Evolutionary conservation across 2,888 invertebrate genomes (phyloP), one percentile per base, ranked within the genome.

Genomic region (Morpho deidamia): DNA sequence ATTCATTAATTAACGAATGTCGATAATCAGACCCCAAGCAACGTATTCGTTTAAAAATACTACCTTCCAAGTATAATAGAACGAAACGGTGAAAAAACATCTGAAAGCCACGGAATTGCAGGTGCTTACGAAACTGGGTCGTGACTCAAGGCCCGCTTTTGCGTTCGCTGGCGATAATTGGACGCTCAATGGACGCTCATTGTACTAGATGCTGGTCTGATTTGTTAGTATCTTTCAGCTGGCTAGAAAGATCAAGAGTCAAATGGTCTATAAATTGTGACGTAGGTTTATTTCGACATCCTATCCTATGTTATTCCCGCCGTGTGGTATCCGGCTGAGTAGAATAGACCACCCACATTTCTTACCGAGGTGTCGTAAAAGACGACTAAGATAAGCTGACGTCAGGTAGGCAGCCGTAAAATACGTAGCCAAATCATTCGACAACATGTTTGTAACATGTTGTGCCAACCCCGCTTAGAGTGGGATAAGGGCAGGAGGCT

Each of bases 181-280:
- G 60, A 62, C 44, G 64, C 70, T 72, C 77, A 78, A 76, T 76
- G 69, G 71, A 69, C 72, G 71, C 65, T 74, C 69, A 76, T 78
- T 78, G 76, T 76, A 65, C 72, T 68, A 68, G 72, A 70, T 68
- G 69, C 59, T 61, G 64, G 49, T 35, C 42, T 42, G 49, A 49
- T 49, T 49, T 35, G 42, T 14, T 37, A 1, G 49, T 35, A 11
- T 39, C 40, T 37, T 46, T 23, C 23, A 23, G 10, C 11, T 11
- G 11, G 10, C 11, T 35, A 10, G 48, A 33, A 12, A 48, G 48
- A 48, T 48, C 40, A 47, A 33, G 47, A 40, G 33, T 41, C 48
- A 40, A 40, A 23, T 40, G 12, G 11, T 11, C 40, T 41, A 33
- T 11, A 32, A 14, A 40, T 40, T 39, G 37, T 39, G 45, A 45